These are phyloP conservation scores for Hybos culiciformis DNA, from an alignment of 2,888 invertebrate genomes.

Conservation along the genomic window DNA sequence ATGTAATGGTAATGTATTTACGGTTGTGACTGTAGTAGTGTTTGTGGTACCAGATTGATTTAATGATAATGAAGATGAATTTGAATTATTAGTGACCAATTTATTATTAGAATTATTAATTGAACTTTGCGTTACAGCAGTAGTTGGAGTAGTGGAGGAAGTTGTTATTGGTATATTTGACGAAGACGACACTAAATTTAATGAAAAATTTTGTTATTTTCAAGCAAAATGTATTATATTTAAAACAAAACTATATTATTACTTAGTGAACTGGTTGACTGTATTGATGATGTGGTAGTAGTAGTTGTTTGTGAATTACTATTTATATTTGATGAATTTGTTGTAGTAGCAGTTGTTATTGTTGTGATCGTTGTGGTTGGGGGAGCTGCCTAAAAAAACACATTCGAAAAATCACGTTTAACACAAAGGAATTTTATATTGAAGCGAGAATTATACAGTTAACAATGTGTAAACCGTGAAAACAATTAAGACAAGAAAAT, in stretches of 20 bases:
- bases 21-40: constrained; percentile 12
- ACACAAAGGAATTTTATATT: too few species aligned
- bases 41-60: constrained; percentile 14
- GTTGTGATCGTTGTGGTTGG: constrained; percentile 14
- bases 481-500: too few species aligned
- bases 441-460: too few species aligned
- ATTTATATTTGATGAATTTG: constrained; percentile 1
- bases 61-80: constrained; percentile 17
- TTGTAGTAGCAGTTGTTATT: constrained; percentile 13
- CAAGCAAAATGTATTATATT: constrained; percentile 13
- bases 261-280: too few species aligned
- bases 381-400: constrained; percentile 24
- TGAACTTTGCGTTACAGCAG: constrained; percentile 12
- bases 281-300: constrained; percentile 20
- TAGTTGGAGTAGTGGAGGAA: constrained; percentile 9
- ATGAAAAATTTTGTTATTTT: constrained; percentile 17
- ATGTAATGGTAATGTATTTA: constrained; percentile 9
- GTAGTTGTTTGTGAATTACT: constrained; percentile 22
- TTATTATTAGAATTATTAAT: constrained; percentile 12
- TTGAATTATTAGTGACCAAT: constrained; percentile 11
- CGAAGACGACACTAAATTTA: not conserved
- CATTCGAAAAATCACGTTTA: too few species aligned
- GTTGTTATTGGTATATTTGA: constrained; percentile 20
- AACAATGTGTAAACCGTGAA: too few species aligned
- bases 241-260: too few species aligned